phyloP scores from a whole-genome alignment of 2,113 vertebrate genomes.

The Chaetops frenatus region DNA sequence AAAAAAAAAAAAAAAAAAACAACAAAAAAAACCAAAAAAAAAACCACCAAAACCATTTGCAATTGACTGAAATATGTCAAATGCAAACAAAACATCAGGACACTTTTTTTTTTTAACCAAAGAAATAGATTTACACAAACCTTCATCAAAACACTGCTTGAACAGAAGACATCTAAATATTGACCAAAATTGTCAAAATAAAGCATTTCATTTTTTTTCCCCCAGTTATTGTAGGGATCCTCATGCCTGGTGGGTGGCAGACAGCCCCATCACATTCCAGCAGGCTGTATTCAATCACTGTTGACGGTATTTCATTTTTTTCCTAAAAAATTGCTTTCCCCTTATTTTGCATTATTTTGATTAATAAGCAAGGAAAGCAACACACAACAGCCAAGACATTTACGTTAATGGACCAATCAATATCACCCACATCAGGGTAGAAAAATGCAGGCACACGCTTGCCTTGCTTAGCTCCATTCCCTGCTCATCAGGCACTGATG shows the following conservation, averaged over 20 bases:
- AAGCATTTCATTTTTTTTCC: not conserved
- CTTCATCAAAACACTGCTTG: not conserved
- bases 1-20: too few species aligned
- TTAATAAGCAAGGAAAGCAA: slow-evolving; percentile 23
- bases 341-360: slow-evolving; percentile 26
- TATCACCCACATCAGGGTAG: not conserved
- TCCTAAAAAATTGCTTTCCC: not conserved
- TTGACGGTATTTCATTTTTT: not conserved
- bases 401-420: not conserved
- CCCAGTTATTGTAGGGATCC: not conserved
- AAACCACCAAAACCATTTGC: not conserved
- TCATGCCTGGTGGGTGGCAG: not conserved
- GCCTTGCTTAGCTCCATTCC: not conserved
- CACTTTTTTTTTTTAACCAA: not conserved
- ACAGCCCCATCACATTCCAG: not conserved
- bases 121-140: not conserved
- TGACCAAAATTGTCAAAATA: not conserved
- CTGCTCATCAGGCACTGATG: not conserved
- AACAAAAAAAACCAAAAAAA: too few species aligned
- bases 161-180: not conserved
- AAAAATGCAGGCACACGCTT: not conserved
- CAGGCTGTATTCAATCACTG: not conserved
- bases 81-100: not conserved
- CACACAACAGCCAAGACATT: not conserved
- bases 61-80: slow-evolving; percentile 1